Evolutionary conservation across 2,888 invertebrate species (phyloP).

Genomic region (Eupithecia insigniata): DNA sequence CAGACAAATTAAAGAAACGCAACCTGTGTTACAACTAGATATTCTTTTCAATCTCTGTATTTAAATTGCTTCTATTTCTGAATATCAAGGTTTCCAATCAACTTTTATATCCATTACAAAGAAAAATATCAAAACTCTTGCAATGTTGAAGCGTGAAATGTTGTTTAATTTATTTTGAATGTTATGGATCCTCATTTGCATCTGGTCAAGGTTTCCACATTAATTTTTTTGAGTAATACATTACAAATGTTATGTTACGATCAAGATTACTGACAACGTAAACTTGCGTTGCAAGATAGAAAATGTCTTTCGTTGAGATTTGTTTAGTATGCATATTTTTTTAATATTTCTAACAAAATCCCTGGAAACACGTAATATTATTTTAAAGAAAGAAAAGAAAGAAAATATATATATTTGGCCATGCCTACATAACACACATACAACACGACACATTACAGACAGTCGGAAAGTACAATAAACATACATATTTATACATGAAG

Average conservation of each 20-base stretch:
- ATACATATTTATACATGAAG: too few relatives aligned
- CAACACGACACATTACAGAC: too few relatives aligned
- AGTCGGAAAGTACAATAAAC: too few relatives aligned
- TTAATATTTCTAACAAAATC: not conserved
- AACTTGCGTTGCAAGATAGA: not conserved
- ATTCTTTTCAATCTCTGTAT: not conserved
- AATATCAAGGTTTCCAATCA: not conserved
- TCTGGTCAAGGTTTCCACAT: not conserved
- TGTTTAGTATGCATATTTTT: not conserved
- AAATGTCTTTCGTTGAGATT: not conserved
- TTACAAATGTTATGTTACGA: not conserved
- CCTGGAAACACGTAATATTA: not conserved
- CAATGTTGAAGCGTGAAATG: not conserved
- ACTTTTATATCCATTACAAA: not conserved
- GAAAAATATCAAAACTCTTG: not conserved
- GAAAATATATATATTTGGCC: too few relatives aligned
- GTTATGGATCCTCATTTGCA: not conserved
- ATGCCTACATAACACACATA: too few relatives aligned
- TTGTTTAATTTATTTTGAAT: not conserved
- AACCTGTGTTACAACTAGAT: not conserved
- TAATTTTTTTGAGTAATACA: not conserved
- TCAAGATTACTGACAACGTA: not conserved
- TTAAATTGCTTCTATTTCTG: not conserved
- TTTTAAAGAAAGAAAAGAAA: too few relatives aligned
- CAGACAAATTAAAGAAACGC: too few relatives aligned